These are phyloP conservation scores for Hemichromis elongatus DNA, from an alignment of 2,113 vertebrate genomes.

Conservation along the genomic window DNA sequence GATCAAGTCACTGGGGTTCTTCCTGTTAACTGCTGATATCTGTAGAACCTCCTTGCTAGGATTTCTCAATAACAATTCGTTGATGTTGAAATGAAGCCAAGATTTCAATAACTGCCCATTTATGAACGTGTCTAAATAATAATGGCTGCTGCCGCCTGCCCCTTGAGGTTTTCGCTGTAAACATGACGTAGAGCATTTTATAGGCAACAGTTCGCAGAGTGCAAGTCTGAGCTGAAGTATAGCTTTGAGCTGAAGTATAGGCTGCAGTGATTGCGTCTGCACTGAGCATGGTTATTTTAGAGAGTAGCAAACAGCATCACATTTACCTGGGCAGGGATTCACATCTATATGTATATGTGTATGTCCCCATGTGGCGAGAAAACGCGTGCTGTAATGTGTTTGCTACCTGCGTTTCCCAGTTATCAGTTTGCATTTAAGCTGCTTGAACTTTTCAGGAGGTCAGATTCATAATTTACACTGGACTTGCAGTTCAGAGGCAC, in stretches of 20 bases:
- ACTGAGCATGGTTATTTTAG: background rate
- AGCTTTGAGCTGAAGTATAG: conserved; percentile 26
- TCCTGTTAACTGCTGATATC: background rate
- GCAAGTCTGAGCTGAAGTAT: background rate
- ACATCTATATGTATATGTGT: background rate
- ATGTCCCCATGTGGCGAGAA: background rate
- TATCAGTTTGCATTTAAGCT: background rate
- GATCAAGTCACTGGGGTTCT: background rate
- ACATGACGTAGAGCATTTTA: background rate
- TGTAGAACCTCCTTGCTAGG: background rate
- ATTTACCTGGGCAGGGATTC: background rate
- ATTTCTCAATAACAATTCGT: background rate
- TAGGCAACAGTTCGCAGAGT: background rate
- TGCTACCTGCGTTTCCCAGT: background rate
- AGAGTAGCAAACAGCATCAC: background rate
- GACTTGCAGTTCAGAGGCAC: background rate
- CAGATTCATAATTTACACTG: background rate
- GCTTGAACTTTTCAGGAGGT: background rate
- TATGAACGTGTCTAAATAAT: background rate
- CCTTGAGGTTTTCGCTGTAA: background rate
- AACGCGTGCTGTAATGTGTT: conserved; percentile 21
- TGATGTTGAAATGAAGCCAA: background rate
- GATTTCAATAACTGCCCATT: background rate
- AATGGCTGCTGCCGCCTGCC: background rate
- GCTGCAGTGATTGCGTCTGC: background rate